These are phyloP conservation scores for Paguma larvata DNA, from an alignment of 2,797 vertebrate genomes.

Conservation along the genomic window DNA sequence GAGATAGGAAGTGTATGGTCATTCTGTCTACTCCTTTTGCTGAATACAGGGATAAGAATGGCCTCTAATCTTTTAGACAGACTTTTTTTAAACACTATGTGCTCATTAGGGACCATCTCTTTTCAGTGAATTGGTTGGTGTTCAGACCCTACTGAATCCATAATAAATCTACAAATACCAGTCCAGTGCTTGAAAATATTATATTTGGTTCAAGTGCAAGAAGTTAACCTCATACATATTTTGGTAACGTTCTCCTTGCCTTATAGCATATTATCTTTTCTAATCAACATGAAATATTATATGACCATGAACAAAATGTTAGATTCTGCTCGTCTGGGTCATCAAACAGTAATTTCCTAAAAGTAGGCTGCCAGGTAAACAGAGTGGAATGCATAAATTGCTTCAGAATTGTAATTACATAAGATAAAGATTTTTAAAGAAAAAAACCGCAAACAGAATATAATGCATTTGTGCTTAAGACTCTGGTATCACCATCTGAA, in stretches of 20 bases:
- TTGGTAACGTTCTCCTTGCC: background rate
- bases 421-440: background rate
- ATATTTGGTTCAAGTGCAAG: constrained; percentile 33
- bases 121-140: background rate
- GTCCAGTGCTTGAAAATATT: background rate
- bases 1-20: background rate
- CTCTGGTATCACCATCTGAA: background rate
- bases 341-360: constrained; percentile 16
- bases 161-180: background rate
- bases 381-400: background rate
- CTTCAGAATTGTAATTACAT: constrained; percentile 23
- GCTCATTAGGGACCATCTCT: background rate
- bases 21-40: constrained; percentile 5
- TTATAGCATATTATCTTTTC: background rate
- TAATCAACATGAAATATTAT: background rate
- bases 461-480: background rate
- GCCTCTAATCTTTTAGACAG: background rate
- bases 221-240: background rate
- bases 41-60: background rate
- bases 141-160: constrained; percentile 22
- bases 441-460: background rate
- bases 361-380: constrained; percentile 13
- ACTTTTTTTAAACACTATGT: background rate
- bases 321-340: background rate
- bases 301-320: background rate